Evolutionary conservation across 2,113 vertebrate genomes (phyloP).

Genomic region (Pampusana beccarii): DNA sequence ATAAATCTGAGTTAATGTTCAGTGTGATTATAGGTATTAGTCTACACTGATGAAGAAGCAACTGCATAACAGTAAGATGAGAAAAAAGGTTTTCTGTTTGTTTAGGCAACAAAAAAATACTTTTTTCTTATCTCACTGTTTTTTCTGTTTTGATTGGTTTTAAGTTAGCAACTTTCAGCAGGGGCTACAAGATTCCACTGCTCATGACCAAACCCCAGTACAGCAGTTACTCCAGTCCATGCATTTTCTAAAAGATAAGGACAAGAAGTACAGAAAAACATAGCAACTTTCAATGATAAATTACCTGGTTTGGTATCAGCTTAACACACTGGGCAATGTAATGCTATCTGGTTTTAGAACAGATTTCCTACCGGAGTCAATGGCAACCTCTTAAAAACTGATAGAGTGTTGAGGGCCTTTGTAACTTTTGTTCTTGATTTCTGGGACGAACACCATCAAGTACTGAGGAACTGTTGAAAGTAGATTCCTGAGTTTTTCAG

Average conservation of each 20-base stretch:
- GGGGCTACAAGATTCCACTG: background rate
- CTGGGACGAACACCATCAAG: background rate
- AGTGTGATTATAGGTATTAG: background rate
- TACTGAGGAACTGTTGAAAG: background rate
- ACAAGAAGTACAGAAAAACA: background rate
- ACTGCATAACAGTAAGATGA: background rate
- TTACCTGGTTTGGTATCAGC: conserved; percentile 16
- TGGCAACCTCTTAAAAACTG: background rate
- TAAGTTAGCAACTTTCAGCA: background rate
- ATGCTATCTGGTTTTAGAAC: background rate
- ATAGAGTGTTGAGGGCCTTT: background rate
- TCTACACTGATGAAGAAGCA: background rate
- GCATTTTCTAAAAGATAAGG: background rate
- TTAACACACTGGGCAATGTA: background rate
- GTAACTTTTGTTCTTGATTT: background rate
- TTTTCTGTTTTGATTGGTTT: background rate
- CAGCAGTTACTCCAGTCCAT: background rate
- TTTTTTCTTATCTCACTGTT: background rate
- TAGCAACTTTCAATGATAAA: background rate
- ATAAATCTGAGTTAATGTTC: background rate
- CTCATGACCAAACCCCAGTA: background rate
- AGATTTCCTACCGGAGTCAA: background rate
- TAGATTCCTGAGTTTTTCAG: background rate
- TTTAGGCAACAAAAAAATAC: background rate
- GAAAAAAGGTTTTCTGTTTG: background rate